Evolutionary conservation across 2,888 invertebrate genomes (phyloP).

Genomic region (Diadegma fenestrale): DNA sequence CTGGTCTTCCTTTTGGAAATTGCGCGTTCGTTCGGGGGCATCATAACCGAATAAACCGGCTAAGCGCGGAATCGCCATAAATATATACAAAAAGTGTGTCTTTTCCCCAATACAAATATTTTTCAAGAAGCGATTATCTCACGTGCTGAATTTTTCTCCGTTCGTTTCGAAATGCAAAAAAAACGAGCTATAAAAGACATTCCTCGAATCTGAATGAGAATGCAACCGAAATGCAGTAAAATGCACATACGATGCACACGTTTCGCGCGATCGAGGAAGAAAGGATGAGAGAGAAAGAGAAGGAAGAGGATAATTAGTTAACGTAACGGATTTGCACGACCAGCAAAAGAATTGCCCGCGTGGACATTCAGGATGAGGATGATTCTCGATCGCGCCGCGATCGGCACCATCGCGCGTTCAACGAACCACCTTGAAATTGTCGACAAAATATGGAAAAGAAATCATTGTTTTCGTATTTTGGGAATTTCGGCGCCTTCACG

Average conservation of each 20-base stretch:
- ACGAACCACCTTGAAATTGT: neutral
- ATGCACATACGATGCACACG: neutral
- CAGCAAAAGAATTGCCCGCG: conserved; percentile 21
- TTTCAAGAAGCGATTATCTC: neutral
- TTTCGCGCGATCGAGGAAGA: conserved; percentile 26
- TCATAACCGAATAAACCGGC: neutral
- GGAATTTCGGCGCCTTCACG: too few species aligned
- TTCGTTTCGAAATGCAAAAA: neutral
- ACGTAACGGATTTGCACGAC: conserved; percentile 52
- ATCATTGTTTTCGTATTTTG: too few species aligned
- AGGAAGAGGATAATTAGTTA: conserved; percentile 39
- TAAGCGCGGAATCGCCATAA: neutral
- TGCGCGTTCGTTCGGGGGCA: neutral
- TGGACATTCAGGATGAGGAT: conserved; percentile 21
- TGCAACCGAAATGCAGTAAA: conserved; percentile 24
- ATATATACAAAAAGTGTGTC: neutral
- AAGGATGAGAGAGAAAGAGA: conserved; percentile 16
- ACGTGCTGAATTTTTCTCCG: neutral
- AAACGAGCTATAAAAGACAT: neutral
- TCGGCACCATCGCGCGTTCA: neutral
- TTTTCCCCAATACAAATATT: neutral
- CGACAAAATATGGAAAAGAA: neutral
- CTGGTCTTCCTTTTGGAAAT: neutral
- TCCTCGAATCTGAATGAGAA: conserved; percentile 12
- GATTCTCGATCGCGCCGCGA: neutral